Evolutionary conservation across 2,888 invertebrate species (phyloP), one percentile per base, ranked within the genome.

Genomic region (Leptopilina syphax): DNA sequence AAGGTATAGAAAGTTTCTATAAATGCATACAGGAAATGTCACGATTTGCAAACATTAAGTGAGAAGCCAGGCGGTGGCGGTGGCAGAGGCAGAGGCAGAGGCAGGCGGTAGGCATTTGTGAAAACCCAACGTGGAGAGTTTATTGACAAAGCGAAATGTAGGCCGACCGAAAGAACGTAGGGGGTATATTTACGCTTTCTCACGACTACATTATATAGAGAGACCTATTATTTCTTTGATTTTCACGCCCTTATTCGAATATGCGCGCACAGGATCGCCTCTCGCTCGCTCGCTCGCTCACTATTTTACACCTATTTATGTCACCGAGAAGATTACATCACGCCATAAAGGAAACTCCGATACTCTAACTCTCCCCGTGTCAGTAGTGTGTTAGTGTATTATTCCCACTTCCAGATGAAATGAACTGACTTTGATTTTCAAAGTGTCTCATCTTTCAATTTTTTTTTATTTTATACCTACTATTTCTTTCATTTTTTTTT

Each of bases 11-110:
- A 73, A 73, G n/a, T 73, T 73, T 73, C 73, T 73, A 73, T 50
- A 27, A 73, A 73, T 34, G 57, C 54, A 54, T 73, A 27, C 80
- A 76, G 83, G 81, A 81, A 83, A 83, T 78, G 78, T 80, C 82
- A 80, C 82, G 78, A 83, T 81, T 78, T 77, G 76, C 82, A 81
- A 81, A 82, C 78, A 81, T 80, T 80, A 77, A 78, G 73, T 77
- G 57, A 73, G 79, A 81, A 50, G 50, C 80, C 60, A 81, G 7
- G 34, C 34, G 4, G 18, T 18, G 18, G 18, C 18, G 18, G 18
- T 18, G 34, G 34, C 1, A 34, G 34, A 34, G 34, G 34, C 34
- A 34, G 34, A 34, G 34, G 34, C 34, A 34, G 34, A 34, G 34
- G 34, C 34, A 34, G 34, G 34, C 34, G 34, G 34, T 4, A 34